phyloP scores from a whole-genome alignment of 2,888 invertebrate genomes.

The Psococerastis gibbosa region DNA sequence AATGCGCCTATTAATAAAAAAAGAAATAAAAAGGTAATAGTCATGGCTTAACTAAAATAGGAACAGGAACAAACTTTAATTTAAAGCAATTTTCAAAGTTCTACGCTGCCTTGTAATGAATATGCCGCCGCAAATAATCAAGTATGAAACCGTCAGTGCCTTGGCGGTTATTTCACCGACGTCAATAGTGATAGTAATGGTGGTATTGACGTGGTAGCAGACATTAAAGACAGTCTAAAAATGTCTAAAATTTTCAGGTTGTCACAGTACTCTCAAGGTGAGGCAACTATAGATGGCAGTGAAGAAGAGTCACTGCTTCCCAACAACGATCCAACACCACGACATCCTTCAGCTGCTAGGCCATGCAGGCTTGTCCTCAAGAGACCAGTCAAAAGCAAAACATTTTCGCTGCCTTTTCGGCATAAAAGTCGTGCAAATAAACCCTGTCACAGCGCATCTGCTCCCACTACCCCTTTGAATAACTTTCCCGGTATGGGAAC shows the following conservation, averaged over 20 bases:
- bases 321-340: neutral
- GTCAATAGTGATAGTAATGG: no score
- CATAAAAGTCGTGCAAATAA: neutral
- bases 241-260: neutral
- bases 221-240: neutral
- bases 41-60: no score
- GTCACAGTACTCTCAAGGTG: neutral
- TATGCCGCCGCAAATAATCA: no score
- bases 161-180: no score
- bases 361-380: conserved; percentile 1
- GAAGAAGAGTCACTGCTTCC: neutral
- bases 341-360: neutral
- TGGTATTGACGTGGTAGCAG: no score
- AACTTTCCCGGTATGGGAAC: no score
- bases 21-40: no score
- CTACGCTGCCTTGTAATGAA: no score
- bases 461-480: conserved; percentile 1
- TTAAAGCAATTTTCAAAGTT: neutral
- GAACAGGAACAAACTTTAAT: neutral
- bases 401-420: conserved; percentile 1
- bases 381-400: conserved; percentile 4
- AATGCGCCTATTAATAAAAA: no score
- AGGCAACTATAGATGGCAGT: neutral
- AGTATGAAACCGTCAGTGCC: no score
- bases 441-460: neutral